Evolutionary conservation across 2,797 vertebrate genomes (phyloP).

Genomic region (Florisuga fusca): DNA sequence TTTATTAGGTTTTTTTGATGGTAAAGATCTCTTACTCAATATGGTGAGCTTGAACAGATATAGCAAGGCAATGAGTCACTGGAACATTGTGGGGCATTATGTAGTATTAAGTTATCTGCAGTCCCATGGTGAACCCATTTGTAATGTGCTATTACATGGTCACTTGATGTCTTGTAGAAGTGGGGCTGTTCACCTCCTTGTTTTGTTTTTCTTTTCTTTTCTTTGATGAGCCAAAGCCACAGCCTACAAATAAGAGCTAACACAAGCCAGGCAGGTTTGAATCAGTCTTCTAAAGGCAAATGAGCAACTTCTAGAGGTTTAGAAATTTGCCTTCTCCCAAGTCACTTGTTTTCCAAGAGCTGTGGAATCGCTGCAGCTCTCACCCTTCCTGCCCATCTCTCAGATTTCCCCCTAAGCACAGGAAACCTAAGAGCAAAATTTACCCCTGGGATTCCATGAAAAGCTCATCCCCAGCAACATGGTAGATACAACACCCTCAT

Average conservation of each 20-base stretch:
- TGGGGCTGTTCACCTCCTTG: not conserved
- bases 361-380: not conserved
- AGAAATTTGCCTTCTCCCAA: not conserved
- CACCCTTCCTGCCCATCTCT: not conserved
- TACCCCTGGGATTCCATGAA: not conserved
- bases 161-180: not conserved
- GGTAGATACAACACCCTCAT: not conserved
- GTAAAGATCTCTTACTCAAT: conserved; percentile 3
- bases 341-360: not conserved
- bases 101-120: conserved; percentile 41
- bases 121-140: conserved; percentile 17
- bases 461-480: not conserved
- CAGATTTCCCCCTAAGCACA: not conserved
- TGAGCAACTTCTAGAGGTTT: not conserved
- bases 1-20: conserved; percentile 20
- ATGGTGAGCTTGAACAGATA: conserved; percentile 38
- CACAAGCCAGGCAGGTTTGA: not conserved
- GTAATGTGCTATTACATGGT: not conserved
- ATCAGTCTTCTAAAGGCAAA: not conserved
- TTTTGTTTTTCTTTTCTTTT: not conserved
- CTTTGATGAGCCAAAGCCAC: not conserved
- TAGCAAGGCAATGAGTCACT: conserved; percentile 55
- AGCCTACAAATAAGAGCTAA: not conserved
- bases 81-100: not conserved
- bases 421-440: not conserved